Base-by-base conservation (phyloP, 1,140 invertebrate genomes). In the Lepidurus apus region DNA sequence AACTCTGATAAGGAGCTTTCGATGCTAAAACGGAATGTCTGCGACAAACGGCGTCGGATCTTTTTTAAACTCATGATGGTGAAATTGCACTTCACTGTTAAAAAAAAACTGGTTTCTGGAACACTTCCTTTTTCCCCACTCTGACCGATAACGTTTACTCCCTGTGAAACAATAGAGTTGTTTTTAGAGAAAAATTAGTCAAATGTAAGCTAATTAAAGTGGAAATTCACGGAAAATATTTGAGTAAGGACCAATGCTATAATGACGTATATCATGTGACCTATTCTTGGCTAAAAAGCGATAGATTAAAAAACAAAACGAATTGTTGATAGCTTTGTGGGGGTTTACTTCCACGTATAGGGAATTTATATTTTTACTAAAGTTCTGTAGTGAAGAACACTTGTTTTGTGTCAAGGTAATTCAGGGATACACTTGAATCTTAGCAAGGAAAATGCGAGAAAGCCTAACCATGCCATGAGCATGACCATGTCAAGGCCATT, bases 1-100 rank as follows among this genome's bases (percentile, higher is more conserved):
- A 88, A 82, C 78, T 87, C 86, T 7, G 86, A 86, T 43, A 88
- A 82, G 75, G 85, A 86, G 43, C 86, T 85, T 80, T 87, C 86
- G 26, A 87, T 82, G 78, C 83, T 84, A 47, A 84, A 82, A 26
- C 85, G 84, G 80, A 87, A 85, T 53, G 86, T 87, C 78, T 86
- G 85, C 7, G 87, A 88, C 73, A 88, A 82, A n/a, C 87, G 83
- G 73, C 87, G 83, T 76, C 86, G 85, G 53, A 88, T 85, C 79
- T 86, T 85, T 81, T 87, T 86, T 81, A 88, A 80, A 80, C 84
- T 85, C 83, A 85, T 85, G 65, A 74, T 45, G 47, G 43, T 1
- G 65, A 34, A 34, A 65, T 47, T 65, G 7, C 10, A 43, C 17
- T 76, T 21, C 76, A 13, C 21, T 65, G 53, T 65, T 65, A 13